These are phyloP conservation scores for Parazoanthus darwini DNA, from an alignment of 92 coral and sea anemone species.

Conservation along the genomic window DNA sequence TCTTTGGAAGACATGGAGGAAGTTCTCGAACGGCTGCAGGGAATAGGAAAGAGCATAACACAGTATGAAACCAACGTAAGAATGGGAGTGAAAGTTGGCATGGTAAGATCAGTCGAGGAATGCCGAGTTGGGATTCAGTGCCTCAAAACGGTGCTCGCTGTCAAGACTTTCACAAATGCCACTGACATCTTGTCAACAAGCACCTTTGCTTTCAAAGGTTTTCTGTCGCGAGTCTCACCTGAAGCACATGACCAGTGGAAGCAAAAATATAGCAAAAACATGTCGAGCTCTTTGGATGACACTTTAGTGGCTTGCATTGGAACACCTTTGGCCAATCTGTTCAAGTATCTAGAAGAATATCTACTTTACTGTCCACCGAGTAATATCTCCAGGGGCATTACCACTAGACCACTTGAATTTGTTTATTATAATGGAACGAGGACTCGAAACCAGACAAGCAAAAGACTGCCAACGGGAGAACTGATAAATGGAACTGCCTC, in stretches of 20 bases:
- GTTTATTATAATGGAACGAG: background rate
- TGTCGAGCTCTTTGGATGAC: constrained; percentile 7
- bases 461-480: constrained; percentile 36
- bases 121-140: constrained; percentile 27
- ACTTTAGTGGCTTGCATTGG: constrained; percentile 3
- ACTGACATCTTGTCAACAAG: constrained; percentile 15
- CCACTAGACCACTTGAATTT: constrained; percentile 28
- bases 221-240: constrained; percentile 2
- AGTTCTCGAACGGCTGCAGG: constrained; percentile 1
- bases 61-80: constrained; percentile 33
- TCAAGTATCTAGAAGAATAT: constrained; percentile 17
- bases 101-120: constrained; percentile 25
- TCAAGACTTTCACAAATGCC: constrained; percentile 9
- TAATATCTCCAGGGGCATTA: constrained; percentile 8
- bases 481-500: constrained; percentile 31
- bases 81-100: constrained; percentile 36
- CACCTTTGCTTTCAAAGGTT: background rate
- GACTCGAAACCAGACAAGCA: constrained; percentile 18
- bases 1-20: constrained; percentile 14
- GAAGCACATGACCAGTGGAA: constrained; percentile 18
- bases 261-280: background rate
- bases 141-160: background rate
- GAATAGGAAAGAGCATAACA: background rate
- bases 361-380: constrained; percentile 17
- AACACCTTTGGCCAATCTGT: constrained; percentile 21